A percentile compares a stretch with the other conserved stretches of the same genome.
These are phyloP conservation scores for Hormiphora californensis DNA, from an alignment of 37 sponge, comb jelly and placozoan genomes.

Conservation along the genomic window DNA sequence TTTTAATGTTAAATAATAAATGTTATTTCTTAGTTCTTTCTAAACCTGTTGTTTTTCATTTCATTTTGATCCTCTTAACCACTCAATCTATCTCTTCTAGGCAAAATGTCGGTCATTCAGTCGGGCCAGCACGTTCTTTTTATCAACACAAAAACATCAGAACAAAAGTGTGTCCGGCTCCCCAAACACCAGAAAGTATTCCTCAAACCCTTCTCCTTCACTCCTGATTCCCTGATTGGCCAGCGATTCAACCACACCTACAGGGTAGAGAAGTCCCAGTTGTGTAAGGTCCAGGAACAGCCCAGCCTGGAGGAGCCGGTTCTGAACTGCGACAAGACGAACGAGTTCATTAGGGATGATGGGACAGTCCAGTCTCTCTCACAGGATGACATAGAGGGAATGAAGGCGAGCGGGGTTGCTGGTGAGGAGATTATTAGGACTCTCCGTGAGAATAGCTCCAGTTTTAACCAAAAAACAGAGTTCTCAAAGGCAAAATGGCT, in stretches of 20 bases:
- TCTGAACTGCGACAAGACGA: background rate
- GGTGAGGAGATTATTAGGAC: background rate
- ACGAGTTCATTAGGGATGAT: slow-evolving; percentile 29
- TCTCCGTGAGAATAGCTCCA: background rate
- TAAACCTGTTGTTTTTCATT: no score
- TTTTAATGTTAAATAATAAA: no score
- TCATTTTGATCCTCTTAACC: no score
- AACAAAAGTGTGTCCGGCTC: background rate
- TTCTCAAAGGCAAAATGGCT: slow-evolving; percentile 44
- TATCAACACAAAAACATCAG: background rate
- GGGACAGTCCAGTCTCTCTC: background rate
- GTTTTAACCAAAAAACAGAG: background rate
- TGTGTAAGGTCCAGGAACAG: background rate
- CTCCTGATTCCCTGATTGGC: background rate
- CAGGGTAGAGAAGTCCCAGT: background rate
- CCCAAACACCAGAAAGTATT: background rate
- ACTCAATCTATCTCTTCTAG: background rate
- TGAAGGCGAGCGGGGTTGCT: slow-evolving; percentile 1
- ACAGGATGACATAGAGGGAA: slow-evolving; percentile 22
- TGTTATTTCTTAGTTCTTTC: no score
- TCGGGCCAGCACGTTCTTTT: background rate
- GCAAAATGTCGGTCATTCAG: background rate
- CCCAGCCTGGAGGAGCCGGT: background rate
- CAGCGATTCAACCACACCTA: background rate
- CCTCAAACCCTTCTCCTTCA: background rate